These are phyloP conservation scores for Porites rus DNA, from an alignment of 92 coral and sea anemone genomes.

Conservation along the genomic window DNA sequence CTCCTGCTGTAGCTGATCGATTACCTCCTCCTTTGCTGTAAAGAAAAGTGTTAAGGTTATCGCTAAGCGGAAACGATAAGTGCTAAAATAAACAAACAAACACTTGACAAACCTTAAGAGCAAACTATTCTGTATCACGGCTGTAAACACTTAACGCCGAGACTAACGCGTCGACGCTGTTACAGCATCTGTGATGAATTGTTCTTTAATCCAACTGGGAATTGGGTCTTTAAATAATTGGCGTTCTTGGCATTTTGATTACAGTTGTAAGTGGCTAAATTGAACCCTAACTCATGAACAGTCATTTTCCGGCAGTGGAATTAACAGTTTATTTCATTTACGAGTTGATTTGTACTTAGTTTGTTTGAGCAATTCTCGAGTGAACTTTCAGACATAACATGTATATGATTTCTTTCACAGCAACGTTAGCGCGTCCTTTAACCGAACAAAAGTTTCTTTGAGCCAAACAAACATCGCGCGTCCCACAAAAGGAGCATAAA, in stretches of 20 bases:
- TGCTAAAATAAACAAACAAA: slow-evolving; percentile 19
- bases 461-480: slow-evolving; percentile 4
- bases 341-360: neutral
- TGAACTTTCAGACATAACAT: neutral
- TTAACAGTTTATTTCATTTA: neutral
- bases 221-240: slow-evolving; percentile 27
- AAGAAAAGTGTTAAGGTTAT: slow-evolving; percentile 15
- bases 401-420: neutral
- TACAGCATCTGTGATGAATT: neutral
- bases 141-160: slow-evolving; percentile 29
- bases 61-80: neutral
- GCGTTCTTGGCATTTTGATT: slow-evolving; percentile 26
- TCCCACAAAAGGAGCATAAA: neutral
- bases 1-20: slow-evolving; percentile 40
- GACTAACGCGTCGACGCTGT: slow-evolving; percentile 22
- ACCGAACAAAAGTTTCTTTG: slow-evolving; percentile 17
- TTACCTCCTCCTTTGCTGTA: slow-evolving; percentile 62
- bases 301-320: no score
- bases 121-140: slow-evolving; percentile 19
- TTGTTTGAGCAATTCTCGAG: neutral
- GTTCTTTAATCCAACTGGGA: slow-evolving; percentile 41
- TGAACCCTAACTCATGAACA: neutral
- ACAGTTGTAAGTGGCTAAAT: slow-evolving; percentile 7
- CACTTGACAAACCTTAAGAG: slow-evolving; percentile 3
- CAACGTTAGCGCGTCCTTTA: slow-evolving; percentile 22